Evolutionary conservation across 2,797 vertebrate species (phyloP).

Genomic region (Odontamblyopus lacepedii): DNA sequence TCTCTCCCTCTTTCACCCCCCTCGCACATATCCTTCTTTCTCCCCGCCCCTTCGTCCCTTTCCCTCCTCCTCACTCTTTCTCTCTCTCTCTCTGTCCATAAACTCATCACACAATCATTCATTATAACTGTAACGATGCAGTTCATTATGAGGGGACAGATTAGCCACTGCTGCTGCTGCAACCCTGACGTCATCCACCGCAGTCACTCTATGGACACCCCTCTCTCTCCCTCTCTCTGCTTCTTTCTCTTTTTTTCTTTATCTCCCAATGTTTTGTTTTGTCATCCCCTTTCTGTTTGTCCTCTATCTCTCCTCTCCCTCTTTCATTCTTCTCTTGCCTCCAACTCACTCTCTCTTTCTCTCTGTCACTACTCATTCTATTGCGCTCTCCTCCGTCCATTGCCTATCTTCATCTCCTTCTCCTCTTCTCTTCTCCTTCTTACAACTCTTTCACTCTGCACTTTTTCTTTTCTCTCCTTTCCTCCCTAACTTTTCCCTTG

Average conservation of each 20-base stretch:
- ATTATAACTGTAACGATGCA: constrained; percentile 56
- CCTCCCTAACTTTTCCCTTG: background rate
- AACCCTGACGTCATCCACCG: constrained; percentile 78
- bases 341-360: background rate
- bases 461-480: too few species aligned
- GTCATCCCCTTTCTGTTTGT: too few species aligned
- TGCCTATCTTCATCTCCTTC: too few species aligned
- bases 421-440: background rate
- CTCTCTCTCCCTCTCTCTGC: constrained; percentile 20
- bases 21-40: too few species aligned
- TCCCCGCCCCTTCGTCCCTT: too few species aligned
- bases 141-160: constrained; percentile 69
- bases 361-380: background rate
- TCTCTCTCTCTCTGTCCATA: constrained; percentile 4
- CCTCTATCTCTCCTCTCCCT: too few species aligned
- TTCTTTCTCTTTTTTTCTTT: background rate
- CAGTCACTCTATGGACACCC: constrained; percentile 58
- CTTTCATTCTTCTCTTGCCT: too few species aligned
- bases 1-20: too few species aligned
- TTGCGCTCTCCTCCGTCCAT: background rate
- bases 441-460: background rate
- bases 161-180: constrained; percentile 71
- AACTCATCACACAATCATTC: constrained; percentile 23
- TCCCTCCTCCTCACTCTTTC: too few species aligned
- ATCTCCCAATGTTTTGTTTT: too few species aligned